These are phyloP conservation scores for Megaceryle torquata DNA, from an alignment of 2,113 vertebrate species.

Conservation along the genomic window DNA sequence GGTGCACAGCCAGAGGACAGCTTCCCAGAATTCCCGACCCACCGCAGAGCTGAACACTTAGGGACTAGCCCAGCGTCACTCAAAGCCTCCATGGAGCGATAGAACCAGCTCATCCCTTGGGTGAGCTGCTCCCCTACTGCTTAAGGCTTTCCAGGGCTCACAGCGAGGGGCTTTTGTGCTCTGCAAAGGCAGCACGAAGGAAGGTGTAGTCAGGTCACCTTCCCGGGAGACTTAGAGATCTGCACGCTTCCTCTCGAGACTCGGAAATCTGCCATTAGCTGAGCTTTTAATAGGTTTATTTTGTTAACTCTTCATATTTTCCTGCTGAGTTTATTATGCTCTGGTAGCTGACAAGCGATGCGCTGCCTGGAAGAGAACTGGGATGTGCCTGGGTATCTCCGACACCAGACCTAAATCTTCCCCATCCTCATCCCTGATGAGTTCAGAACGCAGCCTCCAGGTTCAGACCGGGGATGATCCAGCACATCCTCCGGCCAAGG, in stretches of 20 bases:
- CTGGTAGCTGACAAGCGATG: neutral
- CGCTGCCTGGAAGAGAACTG: neutral
- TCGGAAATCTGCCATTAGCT: neutral
- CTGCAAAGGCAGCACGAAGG: neutral
- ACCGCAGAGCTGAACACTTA: fast-evolving
- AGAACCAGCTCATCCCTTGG: neutral
- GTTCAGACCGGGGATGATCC: neutral
- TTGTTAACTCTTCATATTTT: neutral
- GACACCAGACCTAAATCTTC: neutral
- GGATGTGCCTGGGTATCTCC: neutral
- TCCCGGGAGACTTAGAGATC: neutral
- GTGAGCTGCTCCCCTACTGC: neutral
- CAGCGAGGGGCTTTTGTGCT: fast-evolving
- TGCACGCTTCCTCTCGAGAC: neutral
- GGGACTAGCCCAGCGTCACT: neutral
- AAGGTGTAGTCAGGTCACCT: neutral
- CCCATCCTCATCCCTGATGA: neutral
- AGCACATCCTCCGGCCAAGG: neutral
- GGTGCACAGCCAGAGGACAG: neutral
- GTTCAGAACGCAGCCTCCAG: neutral
- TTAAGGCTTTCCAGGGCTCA: neutral
- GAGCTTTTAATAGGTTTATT: neutral
- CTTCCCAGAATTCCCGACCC: neutral
- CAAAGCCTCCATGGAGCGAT: fast-evolving
- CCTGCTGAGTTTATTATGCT: neutral